Base-by-base conservation (phyloP, 2,113 vertebrate genomes). In the Buteo buteo region DNA sequence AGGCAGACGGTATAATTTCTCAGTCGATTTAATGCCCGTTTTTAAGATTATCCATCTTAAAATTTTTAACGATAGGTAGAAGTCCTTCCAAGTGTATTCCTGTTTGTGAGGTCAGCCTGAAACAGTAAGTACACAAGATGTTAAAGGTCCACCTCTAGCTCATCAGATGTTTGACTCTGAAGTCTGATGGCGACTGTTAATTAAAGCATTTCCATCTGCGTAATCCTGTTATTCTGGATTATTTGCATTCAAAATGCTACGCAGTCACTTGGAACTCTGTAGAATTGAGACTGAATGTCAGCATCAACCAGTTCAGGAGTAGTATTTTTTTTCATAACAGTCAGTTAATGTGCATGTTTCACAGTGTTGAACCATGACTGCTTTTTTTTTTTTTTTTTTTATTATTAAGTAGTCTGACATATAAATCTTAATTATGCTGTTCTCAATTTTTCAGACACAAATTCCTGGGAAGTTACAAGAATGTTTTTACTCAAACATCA, bases 401-500 rank as follows among this genome's bases (percentile, higher is more conserved):
- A 40, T 40, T 54, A 50, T 38, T 24, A 11, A 47, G 42, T 4
- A 29, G 21, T 21, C 76, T 70, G 86, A 64, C 86, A 50, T 58
- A 73, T 31, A 52, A 81, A 69, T 77, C 92, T 82, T 64, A 73
- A 87, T 90, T 55, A 64, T 16, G 31, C 86, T 20, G 0, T 31
- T 88, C 71, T 69, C 44, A 2, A 15, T 59, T 86, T 67, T 76
- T 74, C 82, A 73, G 79, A 79, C 82, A 49, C 54, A 65, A 93
- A 96, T 95, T 93, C 94, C 93, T 93, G 90, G 80, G 95, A 47
- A 79, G 74, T 90, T 90, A 77, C 71, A 69, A 72, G 95, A 86
- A 40, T 17, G 5, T 44, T 94, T 94, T 65, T 67, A 45, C 73
- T 72, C 20, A 5, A 9, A 96, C 93, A 94, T 97, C 91, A 95